Evolutionary conservation across 2,888 invertebrate genomes (phyloP).

Genomic region (Lucinisca nassula): DNA sequence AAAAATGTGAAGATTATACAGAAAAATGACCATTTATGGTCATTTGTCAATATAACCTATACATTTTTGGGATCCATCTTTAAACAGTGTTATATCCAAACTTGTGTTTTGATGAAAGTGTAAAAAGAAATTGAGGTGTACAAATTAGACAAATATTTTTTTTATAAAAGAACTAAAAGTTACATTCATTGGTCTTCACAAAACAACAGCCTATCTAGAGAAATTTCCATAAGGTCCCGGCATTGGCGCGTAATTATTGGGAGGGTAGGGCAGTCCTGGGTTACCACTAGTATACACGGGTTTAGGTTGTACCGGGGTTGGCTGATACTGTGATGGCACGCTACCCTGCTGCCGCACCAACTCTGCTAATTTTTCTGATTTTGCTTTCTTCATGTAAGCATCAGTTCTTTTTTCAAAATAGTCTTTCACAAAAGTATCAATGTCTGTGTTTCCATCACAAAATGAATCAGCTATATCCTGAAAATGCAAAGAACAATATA

Average conservation of each 20-base stretch:
- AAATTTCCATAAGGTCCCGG: not conserved
- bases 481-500: constrained; percentile 69
- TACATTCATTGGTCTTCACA: no score
- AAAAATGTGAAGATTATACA: no score
- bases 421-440: constrained; percentile 95
- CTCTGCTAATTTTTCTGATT: constrained; percentile 96
- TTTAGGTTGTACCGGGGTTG: not conserved
- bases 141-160: no score
- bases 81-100: no score
- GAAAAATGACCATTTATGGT: no score
- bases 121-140: no score
- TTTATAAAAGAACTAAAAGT: no score
- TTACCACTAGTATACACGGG: not conserved
- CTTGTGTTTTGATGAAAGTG: no score
- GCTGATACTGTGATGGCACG: not conserved
- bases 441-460: constrained; percentile 91
- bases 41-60: no score
- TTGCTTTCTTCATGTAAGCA: constrained; percentile 95
- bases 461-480: constrained; percentile 93
- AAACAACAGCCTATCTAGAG: not conserved
- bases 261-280: constrained; percentile 8
- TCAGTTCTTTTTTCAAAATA: constrained; percentile 93
- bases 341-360: constrained; percentile 81
- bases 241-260: constrained; percentile 1
- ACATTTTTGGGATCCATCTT: no score